These are phyloP conservation scores for Datnioides undecimradiatus DNA, from an alignment of 2,113 vertebrate genomes.

Conservation along the genomic window DNA sequence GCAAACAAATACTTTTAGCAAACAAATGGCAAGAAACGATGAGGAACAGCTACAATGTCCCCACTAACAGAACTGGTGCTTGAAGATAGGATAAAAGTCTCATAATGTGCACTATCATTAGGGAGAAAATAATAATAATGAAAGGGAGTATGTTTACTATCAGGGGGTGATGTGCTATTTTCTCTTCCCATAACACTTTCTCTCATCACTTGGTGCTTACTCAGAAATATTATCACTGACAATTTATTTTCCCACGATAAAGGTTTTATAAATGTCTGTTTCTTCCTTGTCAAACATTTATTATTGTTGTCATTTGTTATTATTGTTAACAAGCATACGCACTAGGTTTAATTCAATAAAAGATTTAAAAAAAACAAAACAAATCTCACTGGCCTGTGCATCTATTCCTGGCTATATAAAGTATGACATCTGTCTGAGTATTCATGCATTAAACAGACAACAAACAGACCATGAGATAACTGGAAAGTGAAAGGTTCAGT, in stretches of 20 bases:
- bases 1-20: slow-evolving; percentile 89
- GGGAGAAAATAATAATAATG: slow-evolving; percentile 74
- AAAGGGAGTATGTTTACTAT: slow-evolving; percentile 70
- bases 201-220: slow-evolving; percentile 43
- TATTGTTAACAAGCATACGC: slow-evolving; percentile 78
- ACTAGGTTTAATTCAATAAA: slow-evolving; percentile 83
- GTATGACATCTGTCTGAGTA: not conserved
- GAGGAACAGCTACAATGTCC: slow-evolving; percentile 70
- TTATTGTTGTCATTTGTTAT: slow-evolving; percentile 54
- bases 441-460: slow-evolving; percentile 1
- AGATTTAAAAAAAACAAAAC: slow-evolving; percentile 86
- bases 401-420: slow-evolving; percentile 60
- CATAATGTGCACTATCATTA: slow-evolving; percentile 76
- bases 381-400: slow-evolving; percentile 86
- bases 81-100: slow-evolving; percentile 75
- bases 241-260: slow-evolving; percentile 57
- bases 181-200: slow-evolving; percentile 65
- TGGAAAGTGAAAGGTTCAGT: not conserved
- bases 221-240: slow-evolving; percentile 74
- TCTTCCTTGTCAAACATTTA: slow-evolving; percentile 41
- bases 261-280: slow-evolving; percentile 43
- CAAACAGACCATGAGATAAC: not conserved
- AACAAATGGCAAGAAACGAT: slow-evolving; percentile 78
- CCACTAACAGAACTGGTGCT: slow-evolving; percentile 60
- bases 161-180: slow-evolving; percentile 67